A percentile compares a stretch with the other conserved stretches of the same genome.
phyloP scores from a whole-genome alignment of 2,113 vertebrate species.

The Chloropsis hardwickii region DNA sequence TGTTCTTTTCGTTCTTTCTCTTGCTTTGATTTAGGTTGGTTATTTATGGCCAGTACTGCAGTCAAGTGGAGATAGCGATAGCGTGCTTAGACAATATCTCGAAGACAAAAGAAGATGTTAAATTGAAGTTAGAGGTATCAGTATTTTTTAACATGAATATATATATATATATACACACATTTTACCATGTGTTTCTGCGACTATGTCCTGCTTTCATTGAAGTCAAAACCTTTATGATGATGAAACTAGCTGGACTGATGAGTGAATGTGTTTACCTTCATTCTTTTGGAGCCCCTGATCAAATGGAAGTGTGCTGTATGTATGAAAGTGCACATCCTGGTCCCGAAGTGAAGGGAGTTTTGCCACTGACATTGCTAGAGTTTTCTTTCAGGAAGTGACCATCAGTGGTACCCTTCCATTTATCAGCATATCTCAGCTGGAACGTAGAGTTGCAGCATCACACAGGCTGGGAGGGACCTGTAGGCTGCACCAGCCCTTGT shows the following conservation, averaged over 20 bases:
- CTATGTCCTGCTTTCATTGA: neutral
- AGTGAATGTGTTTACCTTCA: neutral
- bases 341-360: neutral
- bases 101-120: constrained; percentile 93
- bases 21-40: constrained; percentile 79
- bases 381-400: neutral
- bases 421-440: neutral
- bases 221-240: neutral
- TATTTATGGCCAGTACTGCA: constrained; percentile 97
- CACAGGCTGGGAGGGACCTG: neutral
- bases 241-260: neutral
- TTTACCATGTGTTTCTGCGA: neutral
- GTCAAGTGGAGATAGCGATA: constrained; percentile 91
- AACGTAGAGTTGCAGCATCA: neutral
- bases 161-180: accelerated
- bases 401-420: neutral
- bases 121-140: constrained; percentile 90
- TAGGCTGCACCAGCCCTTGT: neutral
- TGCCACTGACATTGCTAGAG: neutral
- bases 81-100: constrained; percentile 87
- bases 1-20: neutral
- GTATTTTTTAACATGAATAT: neutral
- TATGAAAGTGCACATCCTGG: neutral
- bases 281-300: neutral
- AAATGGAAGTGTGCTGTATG: neutral